Evolutionary conservation across 92 coral and sea anemone genomes (phyloP), one percentile per base, ranked within the genome.

Genomic region (Diadumene lineata): DNA sequence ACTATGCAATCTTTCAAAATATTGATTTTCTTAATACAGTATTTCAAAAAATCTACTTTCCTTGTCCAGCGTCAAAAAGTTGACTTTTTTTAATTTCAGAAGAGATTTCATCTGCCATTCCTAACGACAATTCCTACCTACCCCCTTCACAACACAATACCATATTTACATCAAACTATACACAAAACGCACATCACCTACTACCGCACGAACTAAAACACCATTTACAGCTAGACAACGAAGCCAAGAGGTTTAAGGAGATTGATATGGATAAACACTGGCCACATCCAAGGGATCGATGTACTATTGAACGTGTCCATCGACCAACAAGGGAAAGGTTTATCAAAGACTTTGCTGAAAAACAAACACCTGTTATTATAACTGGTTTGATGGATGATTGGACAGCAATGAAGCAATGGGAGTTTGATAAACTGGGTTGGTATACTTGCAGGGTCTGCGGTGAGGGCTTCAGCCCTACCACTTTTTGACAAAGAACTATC

Each of bases 311-410:
- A 21, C 92, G 92, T 9, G 67, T 81, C 31, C 85, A 87, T 70
- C 79, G 76, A 23, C 96, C 96, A 18, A 56, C 79, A 22, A 81
- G 72, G 60, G 83, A 90, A 77, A 38, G 72, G 8, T 90, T 90
- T 58, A 50, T 80, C 9, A 69, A 83, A 63, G 67, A 69, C 4
- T 90, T 70, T 76, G 75, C 81, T 72, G 81, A 81, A 68, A 85
- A 69, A 22, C 82, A 84, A 48, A 87, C 69, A 26, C 89, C 96
- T 32, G 92, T 56, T 7, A 87, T 90, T 60, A 67, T 90, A 46
- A 87, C 92, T 8, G 92, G 92, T 18, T 34, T 81, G 70, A 87
- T 77, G 74, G 92, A 91, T 56, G 73, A 80, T 34, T 91, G 90
- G 92, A 74, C 65, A 46, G 92, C 88, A 2, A 56, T 69, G 60